Evolutionary conservation across 2,113 vertebrate genomes (phyloP).

Genomic region (Nothocercus nigrocapillus): DNA sequence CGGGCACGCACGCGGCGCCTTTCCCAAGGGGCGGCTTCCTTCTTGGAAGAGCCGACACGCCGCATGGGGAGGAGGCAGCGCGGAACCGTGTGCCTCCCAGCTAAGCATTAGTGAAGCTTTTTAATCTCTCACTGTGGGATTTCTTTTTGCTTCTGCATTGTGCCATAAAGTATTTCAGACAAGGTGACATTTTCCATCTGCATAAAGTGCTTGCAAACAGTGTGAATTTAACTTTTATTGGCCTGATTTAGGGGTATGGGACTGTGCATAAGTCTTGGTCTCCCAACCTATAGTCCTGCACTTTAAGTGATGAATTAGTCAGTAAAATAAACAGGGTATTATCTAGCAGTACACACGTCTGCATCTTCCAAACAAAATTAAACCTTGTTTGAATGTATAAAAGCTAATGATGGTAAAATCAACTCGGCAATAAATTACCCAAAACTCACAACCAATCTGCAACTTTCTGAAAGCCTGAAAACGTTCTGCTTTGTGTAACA

Average conservation of each 20-base stretch:
- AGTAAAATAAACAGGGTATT: conserved; percentile 71
- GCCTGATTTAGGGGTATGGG: conserved; percentile 69
- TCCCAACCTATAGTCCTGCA: conserved; percentile 57
- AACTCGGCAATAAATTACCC: conserved; percentile 11
- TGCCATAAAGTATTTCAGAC: conserved; percentile 62
- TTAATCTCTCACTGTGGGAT: conserved; percentile 69
- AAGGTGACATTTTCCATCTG: conserved; percentile 76
- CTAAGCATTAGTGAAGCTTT: conserved; percentile 60
- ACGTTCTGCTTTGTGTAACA: background rate
- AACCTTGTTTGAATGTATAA: conserved; percentile 1
- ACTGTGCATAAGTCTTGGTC: conserved; percentile 66
- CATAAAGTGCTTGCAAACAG: conserved; percentile 72
- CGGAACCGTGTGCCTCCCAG: conserved; percentile 37
- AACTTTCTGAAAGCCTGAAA: conserved; percentile 1
- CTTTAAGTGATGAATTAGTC: conserved; percentile 72
- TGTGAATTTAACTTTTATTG: conserved; percentile 71
- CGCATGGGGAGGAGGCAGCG: background rate
- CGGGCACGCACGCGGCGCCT: too few species aligned
- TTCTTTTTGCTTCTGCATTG: conserved; percentile 57
- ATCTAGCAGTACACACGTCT: conserved; percentile 64
- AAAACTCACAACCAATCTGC: background rate
- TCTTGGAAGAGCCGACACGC: background rate
- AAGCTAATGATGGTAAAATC: conserved; percentile 54
- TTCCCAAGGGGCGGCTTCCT: background rate
- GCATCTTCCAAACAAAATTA: conserved; percentile 63